These are phyloP conservation scores for Euphonia xanthogaster DNA, from an alignment of 2,797 vertebrate genomes.

Conservation along the genomic window DNA sequence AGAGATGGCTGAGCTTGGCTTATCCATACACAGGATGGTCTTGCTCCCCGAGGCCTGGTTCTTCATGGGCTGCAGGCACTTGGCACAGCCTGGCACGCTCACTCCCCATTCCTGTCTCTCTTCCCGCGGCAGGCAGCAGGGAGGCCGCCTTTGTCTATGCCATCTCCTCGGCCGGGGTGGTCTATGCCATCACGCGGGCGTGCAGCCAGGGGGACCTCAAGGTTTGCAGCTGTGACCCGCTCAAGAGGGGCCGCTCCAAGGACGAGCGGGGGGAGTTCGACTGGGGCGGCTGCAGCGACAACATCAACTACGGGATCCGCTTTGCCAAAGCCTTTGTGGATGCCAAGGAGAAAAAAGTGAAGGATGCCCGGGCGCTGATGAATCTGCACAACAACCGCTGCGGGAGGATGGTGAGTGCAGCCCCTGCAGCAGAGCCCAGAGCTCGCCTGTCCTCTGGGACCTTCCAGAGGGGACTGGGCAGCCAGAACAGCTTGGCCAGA, in stretches of 20 bases:
- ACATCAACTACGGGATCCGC: constrained; percentile 93
- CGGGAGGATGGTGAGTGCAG: constrained; percentile 90
- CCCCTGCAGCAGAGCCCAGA: accelerated
- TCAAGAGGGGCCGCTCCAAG: constrained; percentile 83
- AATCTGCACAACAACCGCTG: constrained; percentile 98
- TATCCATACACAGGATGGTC: accelerated
- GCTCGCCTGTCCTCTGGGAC: accelerated
- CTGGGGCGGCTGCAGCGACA: constrained; percentile 98
- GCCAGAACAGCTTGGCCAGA: accelerated
- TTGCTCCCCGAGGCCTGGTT: accelerated
- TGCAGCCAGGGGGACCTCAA: constrained; percentile 96
- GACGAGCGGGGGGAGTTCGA: constrained; percentile 90
- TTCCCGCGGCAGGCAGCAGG: constrained; percentile 83
- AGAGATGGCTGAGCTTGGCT: neutral
- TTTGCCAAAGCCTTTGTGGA: constrained; percentile 96
- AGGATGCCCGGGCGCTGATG: constrained; percentile 93
- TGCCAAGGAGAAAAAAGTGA: constrained; percentile 92
- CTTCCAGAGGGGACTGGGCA: accelerated
- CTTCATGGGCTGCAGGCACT: accelerated
- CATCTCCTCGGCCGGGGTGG: constrained; percentile 95
- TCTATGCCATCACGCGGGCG: constrained; percentile 92
- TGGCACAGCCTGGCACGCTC: neutral
- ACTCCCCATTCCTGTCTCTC: neutral
- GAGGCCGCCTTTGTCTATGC: constrained; percentile 98
- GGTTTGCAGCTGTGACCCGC: constrained; percentile 89